Evolutionary conservation across 2,888 invertebrate species (phyloP).

Genomic region (Melieria omissa): DNA sequence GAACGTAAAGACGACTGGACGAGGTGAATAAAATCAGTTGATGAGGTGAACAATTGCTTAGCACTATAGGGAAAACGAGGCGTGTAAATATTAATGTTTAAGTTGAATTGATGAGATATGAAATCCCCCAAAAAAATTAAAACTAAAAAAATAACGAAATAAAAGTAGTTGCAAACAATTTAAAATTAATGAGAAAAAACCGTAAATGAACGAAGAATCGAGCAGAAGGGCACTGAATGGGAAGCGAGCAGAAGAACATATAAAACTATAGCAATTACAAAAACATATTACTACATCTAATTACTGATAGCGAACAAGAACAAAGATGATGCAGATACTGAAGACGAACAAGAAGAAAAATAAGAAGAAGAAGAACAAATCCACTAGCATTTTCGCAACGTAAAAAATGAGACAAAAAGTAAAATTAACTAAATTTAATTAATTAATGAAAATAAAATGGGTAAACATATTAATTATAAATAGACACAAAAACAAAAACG

Average conservation of each 20-base stretch:
- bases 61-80: neutral
- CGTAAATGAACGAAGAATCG: neutral
- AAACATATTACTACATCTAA: constrained; percentile 22
- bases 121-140: neutral
- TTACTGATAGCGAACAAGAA: constrained; percentile 6
- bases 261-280: constrained; percentile 31
- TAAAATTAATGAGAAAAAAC: neutral
- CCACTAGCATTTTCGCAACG: constrained; percentile 1
- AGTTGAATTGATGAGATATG: neutral
- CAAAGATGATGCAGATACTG: constrained; percentile 2
- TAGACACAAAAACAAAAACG: constrained; percentile 7
- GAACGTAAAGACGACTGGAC: no score
- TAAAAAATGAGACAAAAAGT: neutral
- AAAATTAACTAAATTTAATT: constrained; percentile 26
- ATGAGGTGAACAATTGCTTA: no score
- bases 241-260: neutral
- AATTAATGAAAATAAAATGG: constrained; percentile 20
- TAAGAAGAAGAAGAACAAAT: constrained; percentile 14
- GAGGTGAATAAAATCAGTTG: no score
- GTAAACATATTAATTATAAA: neutral
- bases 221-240: neutral
- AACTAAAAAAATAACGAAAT: neutral
- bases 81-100: constrained; percentile 28
- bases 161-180: constrained; percentile 10
- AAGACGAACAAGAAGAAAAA: neutral